Evolutionary conservation across 2,888 invertebrate genomes (phyloP).

Genomic region (Prosopocoilus inquinatus): DNA sequence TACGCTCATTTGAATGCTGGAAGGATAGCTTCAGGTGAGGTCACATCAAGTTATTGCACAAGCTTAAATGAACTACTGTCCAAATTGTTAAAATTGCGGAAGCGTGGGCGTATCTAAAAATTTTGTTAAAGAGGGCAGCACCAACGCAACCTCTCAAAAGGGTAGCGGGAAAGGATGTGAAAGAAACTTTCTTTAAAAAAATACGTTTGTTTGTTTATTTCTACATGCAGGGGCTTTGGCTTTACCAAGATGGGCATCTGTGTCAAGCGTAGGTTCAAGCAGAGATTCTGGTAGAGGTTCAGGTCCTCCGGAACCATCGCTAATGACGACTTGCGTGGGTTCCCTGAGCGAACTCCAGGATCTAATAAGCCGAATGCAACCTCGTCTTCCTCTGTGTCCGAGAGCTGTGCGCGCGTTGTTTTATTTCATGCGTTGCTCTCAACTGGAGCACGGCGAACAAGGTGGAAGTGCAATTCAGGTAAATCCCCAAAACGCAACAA

Average conservation of each 20-base stretch:
- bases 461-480: slow-evolving; percentile 44
- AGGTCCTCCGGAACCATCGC: slow-evolving; percentile 61
- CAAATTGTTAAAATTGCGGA: no score
- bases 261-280: slow-evolving; percentile 52
- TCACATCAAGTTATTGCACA: background rate
- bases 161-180: no score
- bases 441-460: slow-evolving; percentile 56
- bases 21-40: slow-evolving; percentile 75
- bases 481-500: background rate
- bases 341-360: slow-evolving; percentile 77
- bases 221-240: slow-evolving; percentile 78
- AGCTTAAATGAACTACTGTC: no score
- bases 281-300: slow-evolving; percentile 49
- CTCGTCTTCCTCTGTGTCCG: slow-evolving; percentile 55
- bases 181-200: background rate
- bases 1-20: slow-evolving; percentile 90
- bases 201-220: background rate
- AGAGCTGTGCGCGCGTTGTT: slow-evolving; percentile 79
- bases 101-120: no score
- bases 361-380: slow-evolving; percentile 62
- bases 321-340: slow-evolving; percentile 87
- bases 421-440: slow-evolving; percentile 91
- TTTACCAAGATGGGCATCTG: slow-evolving; percentile 72
- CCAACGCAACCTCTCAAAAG: background rate
- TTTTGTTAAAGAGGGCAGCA: no score